Evolutionary conservation across 1,140 invertebrate species (phyloP).

Genomic region (Drosophila pandora): DNA sequence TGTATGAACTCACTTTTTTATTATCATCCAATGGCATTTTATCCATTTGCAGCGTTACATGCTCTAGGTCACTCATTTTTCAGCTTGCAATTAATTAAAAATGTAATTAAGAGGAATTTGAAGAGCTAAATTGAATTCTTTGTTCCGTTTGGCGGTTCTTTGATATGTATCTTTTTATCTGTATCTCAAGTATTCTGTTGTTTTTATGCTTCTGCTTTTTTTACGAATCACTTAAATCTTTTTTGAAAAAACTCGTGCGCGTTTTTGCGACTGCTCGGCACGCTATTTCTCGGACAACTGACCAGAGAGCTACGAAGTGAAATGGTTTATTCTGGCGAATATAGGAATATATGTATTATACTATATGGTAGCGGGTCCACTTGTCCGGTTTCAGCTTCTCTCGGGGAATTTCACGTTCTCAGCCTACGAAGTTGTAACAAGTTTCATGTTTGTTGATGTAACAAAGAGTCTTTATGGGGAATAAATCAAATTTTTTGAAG

Average conservation of each 20-base stretch:
- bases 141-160: slow-evolving; percentile 34
- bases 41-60: slow-evolving; percentile 62
- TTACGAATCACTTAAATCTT: slow-evolving; percentile 13
- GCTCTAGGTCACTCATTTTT: slow-evolving; percentile 60
- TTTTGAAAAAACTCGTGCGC: slow-evolving; percentile 52
- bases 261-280: slow-evolving; percentile 47
- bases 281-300: slow-evolving; percentile 70
- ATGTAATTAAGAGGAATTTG: slow-evolving; percentile 2
- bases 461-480: slow-evolving; percentile 3
- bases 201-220: slow-evolving; percentile 3
- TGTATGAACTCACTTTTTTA: slow-evolving; percentile 49
- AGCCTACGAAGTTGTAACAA: slow-evolving; percentile 33
- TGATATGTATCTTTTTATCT: slow-evolving; percentile 24
- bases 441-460: slow-evolving; percentile 25
- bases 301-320: slow-evolving; percentile 25
- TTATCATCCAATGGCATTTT: slow-evolving; percentile 19
- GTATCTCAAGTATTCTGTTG: slow-evolving; percentile 8
- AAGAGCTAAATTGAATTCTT: slow-evolving; percentile 39
- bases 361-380: slow-evolving; percentile 25
- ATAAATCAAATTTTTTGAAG: slow-evolving; percentile 15
- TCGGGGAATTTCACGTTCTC: slow-evolving; percentile 39
- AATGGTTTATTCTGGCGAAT: slow-evolving; percentile 11
- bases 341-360: slow-evolving; percentile 1
- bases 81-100: slow-evolving; percentile 34
- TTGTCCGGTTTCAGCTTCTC: slow-evolving; percentile 28